Percentiles rank a stretch among this genome's conserved stretches.
Evolutionary conservation across 2,113 vertebrate genomes (phyloP).

Genomic region (Rhadina sibilatrix): DNA sequence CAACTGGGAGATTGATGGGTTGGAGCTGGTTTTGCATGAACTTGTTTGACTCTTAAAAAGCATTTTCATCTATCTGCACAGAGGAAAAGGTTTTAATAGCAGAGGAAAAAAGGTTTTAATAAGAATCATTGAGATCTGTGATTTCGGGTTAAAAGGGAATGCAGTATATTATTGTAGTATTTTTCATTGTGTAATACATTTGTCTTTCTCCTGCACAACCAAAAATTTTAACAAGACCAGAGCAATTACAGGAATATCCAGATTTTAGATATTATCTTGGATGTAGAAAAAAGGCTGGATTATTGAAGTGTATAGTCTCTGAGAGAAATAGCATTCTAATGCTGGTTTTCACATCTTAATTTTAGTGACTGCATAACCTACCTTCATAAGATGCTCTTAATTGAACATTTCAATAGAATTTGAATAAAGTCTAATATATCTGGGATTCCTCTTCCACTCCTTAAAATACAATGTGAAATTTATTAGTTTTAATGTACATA

Average conservation of each 20-base stretch:
- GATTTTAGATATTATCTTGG: not conserved
- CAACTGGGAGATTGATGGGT: constrained; percentile 7
- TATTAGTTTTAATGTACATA: constrained; percentile 57
- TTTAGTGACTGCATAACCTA: constrained; percentile 39
- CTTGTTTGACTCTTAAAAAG: constrained; percentile 20
- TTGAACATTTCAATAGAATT: constrained; percentile 39
- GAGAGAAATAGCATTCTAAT: not conserved
- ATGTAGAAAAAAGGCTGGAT: not conserved
- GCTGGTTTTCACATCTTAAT: constrained; percentile 29
- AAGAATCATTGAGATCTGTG: not conserved
- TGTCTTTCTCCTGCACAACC: not conserved
- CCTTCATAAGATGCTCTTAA: constrained; percentile 26
- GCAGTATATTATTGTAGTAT: not conserved
- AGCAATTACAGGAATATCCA: constrained; percentile 17
- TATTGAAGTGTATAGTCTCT: not conserved
- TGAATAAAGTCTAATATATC: constrained; percentile 28
- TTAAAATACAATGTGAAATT: constrained; percentile 40
- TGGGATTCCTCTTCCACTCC: constrained; percentile 40
- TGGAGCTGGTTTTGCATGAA: constrained; percentile 1
- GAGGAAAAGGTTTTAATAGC: not conserved
- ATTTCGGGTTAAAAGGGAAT: not conserved
- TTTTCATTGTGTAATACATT: not conserved
- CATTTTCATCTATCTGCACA: constrained; percentile 11
- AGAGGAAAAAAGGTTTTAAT: not conserved
- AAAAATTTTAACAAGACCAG: not conserved